Evolutionary conservation across 2,797 vertebrate species (phyloP), one percentile per base, ranked within the genome.

Genomic region (Brachymystax lenok): DNA sequence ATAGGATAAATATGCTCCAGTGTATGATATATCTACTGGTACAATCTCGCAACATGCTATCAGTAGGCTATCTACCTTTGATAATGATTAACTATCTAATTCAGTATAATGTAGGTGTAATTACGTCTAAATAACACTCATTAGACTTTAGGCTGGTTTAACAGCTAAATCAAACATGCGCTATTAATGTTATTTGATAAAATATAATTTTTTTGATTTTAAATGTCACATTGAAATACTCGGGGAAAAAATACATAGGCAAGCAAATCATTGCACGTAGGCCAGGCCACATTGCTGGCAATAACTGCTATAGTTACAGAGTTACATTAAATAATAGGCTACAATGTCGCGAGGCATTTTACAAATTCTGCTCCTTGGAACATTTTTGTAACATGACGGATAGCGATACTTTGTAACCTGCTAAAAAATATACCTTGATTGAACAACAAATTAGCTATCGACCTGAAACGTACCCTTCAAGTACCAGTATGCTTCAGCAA

Each of bases 1-100:
- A 1, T 1, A 14, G 84, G 86, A 88, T 85, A 59, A n/a, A 46
- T 12, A 46, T 12, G 56, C 19, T 19, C 21, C 19, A 19, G 19
- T 56, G 19, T 40, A n/a, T 17, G 19, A 56, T 19, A 59, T 8
- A 19, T 8, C 19, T 21, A 19, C 5, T 59, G 16, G 56, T 59
- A 59, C 64, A 67, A 28, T 28, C 24, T 14, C 64, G 33, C 5
- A 27, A 12, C 14, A 33, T 27, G 2, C 10, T 28, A 28, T 28
- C 24, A 67, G 64, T 67, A 27, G 4, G 14, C 28, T 33, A 17
- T 12, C 28, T 67, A 14, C 13, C 16, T 30, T 67, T 28, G 2
- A 66, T 30, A 66, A 10, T 40, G 8, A 66, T 30, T 30, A 16
- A 67, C 64, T 4, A 27, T 27, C 64, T 67, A 14, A 16, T 67